phyloP scores from a whole-genome alignment of 2,113 vertebrate species.

The Crotalus tigris region DNA sequence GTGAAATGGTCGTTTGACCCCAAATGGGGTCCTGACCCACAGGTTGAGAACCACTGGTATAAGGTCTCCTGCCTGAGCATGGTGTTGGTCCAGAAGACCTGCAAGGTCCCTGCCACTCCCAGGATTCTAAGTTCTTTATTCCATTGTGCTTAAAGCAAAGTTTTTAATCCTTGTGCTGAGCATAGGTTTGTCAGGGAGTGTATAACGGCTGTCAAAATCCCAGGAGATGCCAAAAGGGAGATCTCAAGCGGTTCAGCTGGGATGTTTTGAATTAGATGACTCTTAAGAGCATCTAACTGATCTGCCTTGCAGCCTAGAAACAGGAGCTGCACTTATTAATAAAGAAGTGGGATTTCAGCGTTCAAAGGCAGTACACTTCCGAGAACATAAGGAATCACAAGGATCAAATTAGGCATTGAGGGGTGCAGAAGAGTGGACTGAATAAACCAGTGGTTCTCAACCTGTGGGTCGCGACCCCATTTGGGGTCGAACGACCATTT shows the following conservation, averaged over 20 bases:
- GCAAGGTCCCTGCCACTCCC: too few relatives aligned
- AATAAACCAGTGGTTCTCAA: background rate
- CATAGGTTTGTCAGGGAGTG: background rate
- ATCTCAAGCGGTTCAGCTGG: background rate
- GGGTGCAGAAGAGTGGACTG: background rate
- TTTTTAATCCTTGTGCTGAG: background rate
- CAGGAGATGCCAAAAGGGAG: background rate
- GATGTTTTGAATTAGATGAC: background rate
- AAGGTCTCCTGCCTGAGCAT: too few relatives aligned
- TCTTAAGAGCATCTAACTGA: background rate
- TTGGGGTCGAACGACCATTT: too few relatives aligned
- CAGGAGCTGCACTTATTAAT: background rate
- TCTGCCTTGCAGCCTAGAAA: background rate
- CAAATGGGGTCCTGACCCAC: too few relatives aligned
- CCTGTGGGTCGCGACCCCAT: too few relatives aligned
- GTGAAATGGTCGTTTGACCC: too few relatives aligned
- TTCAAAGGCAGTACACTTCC: background rate
- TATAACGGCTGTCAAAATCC: background rate
- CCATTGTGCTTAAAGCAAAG: background rate
- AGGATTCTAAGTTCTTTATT: background rate
- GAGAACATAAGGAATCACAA: background rate
- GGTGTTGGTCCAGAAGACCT: too few relatives aligned
- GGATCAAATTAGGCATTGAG: background rate
- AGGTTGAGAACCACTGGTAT: too few relatives aligned
- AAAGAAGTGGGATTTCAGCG: background rate